Evolutionary conservation across 2,113 vertebrate genomes (phyloP).

Genomic region (Ptyas mucosa): DNA sequence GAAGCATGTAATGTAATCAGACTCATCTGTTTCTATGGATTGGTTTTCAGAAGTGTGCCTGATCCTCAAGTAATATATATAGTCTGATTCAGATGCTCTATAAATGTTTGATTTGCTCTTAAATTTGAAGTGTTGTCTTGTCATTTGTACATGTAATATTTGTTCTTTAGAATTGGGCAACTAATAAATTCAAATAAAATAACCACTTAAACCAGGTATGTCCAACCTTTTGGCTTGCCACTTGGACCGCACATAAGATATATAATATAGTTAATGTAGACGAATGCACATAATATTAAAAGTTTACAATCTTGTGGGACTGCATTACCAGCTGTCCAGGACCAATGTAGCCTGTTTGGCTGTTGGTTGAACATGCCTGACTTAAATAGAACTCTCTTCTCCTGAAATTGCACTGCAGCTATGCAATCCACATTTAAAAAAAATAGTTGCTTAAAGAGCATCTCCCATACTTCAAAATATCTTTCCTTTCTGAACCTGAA

Average conservation of each 20-base stretch:
- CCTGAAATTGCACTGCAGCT: background rate
- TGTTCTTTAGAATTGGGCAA: background rate
- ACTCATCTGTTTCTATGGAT: background rate
- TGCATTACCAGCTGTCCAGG: background rate
- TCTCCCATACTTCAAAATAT: background rate
- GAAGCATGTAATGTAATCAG: background rate
- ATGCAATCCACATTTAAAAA: background rate
- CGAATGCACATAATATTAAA: background rate
- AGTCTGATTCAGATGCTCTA: background rate
- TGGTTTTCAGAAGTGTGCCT: background rate
- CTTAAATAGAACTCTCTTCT: background rate
- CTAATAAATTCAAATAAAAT: background rate
- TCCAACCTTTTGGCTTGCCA: background rate
- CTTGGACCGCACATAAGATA: background rate
- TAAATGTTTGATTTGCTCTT: background rate
- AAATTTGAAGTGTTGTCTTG: background rate
- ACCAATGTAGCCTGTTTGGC: background rate
- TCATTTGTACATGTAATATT: background rate
- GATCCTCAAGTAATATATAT: background rate
- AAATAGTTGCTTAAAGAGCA: background rate
- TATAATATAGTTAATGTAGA: background rate
- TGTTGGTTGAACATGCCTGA: background rate
- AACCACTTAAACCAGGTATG: background rate
- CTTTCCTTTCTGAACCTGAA: background rate
- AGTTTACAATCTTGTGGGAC: background rate